These are phyloP conservation scores for Panthera uncia DNA, from an alignment of 2,113 vertebrate species.

Conservation along the genomic window DNA sequence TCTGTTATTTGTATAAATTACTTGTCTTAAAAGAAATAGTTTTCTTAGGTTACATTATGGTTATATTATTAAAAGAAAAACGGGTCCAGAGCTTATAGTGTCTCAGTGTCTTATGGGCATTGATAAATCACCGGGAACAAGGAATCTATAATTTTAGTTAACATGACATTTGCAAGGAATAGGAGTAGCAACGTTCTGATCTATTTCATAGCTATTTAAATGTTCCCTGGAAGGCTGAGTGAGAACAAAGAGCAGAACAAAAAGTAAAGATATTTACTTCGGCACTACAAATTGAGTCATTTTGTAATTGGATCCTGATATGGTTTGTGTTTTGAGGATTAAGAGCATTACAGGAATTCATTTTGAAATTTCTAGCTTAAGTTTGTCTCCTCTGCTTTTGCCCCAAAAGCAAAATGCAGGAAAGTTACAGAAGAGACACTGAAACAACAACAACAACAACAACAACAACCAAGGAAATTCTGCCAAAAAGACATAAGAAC, in stretches of 20 bases:
- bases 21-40: neutral
- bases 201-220: neutral
- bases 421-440: neutral
- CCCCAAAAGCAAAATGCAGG: neutral
- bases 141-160: constrained; percentile 50
- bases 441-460: neutral
- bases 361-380: constrained; percentile 32
- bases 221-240: neutral
- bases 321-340: constrained; percentile 1
- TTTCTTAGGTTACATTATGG: neutral
- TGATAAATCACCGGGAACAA: neutral
- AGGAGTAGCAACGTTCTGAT: neutral
- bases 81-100: too few relatives aligned
- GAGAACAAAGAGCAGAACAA: neutral
- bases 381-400: constrained; percentile 18
- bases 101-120: neutral
- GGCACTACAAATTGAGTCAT: neutral
- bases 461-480: neutral
- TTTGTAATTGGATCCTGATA: neutral
- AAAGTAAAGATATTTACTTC: neutral
- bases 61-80: constrained; percentile 7
- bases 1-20: neutral
- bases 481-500: neutral
- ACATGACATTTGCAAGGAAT: constrained; percentile 39
- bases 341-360: neutral